Conservation (phyloP, 2,797 vertebrate genomes). For the Phoeniculus purpureus region DNA sequence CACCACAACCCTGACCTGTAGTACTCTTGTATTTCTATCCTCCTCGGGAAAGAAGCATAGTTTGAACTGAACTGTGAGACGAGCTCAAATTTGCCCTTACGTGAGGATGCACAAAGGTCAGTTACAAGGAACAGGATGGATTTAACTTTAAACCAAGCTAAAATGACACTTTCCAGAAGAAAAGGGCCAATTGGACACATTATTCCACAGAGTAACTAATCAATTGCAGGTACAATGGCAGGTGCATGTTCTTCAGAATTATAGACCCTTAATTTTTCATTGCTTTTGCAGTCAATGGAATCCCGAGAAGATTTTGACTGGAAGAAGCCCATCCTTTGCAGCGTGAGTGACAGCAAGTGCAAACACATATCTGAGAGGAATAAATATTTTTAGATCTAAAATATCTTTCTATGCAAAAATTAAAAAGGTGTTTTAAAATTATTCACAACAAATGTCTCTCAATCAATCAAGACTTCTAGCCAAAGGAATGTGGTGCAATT, state of each 20-base stretch:
- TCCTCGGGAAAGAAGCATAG: background rate
- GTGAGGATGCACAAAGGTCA: background rate
- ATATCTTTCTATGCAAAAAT: background rate
- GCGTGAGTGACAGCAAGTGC: background rate
- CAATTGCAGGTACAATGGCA: background rate
- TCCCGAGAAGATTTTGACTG: background rate
- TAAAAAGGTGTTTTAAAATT: background rate
- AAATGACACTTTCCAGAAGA: background rate
- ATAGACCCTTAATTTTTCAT: background rate
- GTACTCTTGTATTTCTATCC: background rate
- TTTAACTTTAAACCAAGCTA: constrained; percentile 1
- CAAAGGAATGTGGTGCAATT: background rate
- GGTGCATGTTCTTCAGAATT: background rate
- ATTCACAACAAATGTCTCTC: background rate
- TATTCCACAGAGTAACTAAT: background rate
- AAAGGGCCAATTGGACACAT: background rate
- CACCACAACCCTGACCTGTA: background rate
- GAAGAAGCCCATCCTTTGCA: background rate
- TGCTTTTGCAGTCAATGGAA: background rate
- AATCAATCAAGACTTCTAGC: background rate
- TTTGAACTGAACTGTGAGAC: constrained; percentile 8
- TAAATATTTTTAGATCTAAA: background rate
- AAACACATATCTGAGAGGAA: background rate
- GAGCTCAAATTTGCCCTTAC: constrained; percentile 9
- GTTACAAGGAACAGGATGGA: background rate